Conservation (phyloP, 2,888 invertebrate genomes). For the Nemapogon koenigi region DNA sequence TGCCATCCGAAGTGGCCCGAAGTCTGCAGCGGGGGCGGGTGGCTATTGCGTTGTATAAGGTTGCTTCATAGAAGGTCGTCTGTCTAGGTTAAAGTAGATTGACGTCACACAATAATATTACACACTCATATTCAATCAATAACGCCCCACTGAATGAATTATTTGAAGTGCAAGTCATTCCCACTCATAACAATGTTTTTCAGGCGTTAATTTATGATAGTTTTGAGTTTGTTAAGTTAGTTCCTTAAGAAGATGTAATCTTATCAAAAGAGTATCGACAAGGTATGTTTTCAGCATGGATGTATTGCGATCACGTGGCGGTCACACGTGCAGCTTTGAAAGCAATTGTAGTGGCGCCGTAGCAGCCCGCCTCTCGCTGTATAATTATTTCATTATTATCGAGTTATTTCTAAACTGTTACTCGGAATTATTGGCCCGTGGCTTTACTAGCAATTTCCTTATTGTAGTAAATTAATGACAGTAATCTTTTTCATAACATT, state of each 20-base stretch:
- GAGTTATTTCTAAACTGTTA: constrained; percentile 8
- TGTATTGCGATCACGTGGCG: background rate
- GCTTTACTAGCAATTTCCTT: constrained; percentile 1
- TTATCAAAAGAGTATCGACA: background rate
- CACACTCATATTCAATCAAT: too few relatives aligned
- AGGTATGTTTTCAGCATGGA: background rate
- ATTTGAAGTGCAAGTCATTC: too few relatives aligned
- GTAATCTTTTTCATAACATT: too few relatives aligned
- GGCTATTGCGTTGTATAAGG: constrained; percentile 37
- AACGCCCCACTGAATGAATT: too few relatives aligned
- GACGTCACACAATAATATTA: background rate
- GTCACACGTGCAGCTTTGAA: background rate
- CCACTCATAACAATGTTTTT: too few relatives aligned
- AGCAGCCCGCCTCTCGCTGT: background rate
- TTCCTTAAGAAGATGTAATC: too few relatives aligned
- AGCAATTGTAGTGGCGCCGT: constrained; percentile 4
- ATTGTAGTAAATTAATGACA: constrained; percentile 1
- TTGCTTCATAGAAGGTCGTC: constrained; percentile 45
- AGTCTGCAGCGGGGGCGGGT: constrained; percentile 24
- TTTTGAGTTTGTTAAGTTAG: too few relatives aligned
- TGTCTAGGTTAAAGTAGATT: constrained; percentile 29
- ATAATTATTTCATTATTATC: constrained; percentile 6
- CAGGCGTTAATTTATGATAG: too few relatives aligned
- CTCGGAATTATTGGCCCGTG: constrained; percentile 8
- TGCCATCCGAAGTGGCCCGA: constrained; percentile 10